These are phyloP conservation scores for Spinus olivaceus DNA, from an alignment of 2,797 vertebrate genomes.

Conservation along the genomic window DNA sequence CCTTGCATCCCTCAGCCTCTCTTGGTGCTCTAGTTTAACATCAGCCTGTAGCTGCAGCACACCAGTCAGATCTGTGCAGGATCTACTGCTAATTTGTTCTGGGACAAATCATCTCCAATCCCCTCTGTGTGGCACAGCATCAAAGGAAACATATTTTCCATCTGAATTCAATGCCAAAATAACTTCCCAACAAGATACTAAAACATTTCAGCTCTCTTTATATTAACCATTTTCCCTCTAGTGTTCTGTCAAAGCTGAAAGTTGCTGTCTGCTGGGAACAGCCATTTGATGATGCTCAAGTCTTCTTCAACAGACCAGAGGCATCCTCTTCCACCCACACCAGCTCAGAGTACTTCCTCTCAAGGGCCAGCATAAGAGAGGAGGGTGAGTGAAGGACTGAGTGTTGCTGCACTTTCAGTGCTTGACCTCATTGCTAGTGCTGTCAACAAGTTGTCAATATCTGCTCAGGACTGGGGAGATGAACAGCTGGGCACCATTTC, in stretches of 20 bases:
- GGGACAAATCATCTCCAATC: background rate
- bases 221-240: background rate
- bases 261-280: background rate
- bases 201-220: background rate
- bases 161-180: background rate
- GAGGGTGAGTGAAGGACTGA: background rate
- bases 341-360: background rate
- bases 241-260: background rate
- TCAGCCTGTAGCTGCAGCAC: background rate
- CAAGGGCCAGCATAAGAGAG: rapidly evolving
- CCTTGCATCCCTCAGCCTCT: background rate
- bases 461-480: background rate
- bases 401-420: background rate
- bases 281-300: background rate
- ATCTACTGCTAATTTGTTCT: background rate
- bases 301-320: background rate
- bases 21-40: background rate
- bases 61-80: background rate
- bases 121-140: background rate
- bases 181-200: background rate
- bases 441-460: background rate
- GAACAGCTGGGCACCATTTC: background rate
- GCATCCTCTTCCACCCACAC: background rate
- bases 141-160: background rate
- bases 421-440: background rate